Evolutionary conservation across 2,888 invertebrate species (phyloP).

Genomic region (Nysson spinosus): DNA sequence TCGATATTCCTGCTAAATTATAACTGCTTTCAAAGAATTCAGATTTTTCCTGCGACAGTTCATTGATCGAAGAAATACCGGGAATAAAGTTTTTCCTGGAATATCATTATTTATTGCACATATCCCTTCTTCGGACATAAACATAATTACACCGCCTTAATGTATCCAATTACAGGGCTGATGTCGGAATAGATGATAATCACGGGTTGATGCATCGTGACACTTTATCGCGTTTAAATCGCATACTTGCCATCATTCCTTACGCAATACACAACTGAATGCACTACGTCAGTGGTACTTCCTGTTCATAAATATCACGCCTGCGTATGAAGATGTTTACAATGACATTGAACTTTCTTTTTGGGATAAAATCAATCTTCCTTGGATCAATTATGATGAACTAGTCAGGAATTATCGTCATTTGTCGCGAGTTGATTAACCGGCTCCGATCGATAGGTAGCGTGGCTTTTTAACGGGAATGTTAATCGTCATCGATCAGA

Average conservation of each 20-base stretch:
- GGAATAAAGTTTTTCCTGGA: not conserved
- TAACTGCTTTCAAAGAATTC: not conserved
- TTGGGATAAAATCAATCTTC: not conserved
- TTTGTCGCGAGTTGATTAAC: slow-evolving; percentile 21
- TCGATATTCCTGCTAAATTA: not conserved
- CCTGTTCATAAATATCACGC: slow-evolving; percentile 39
- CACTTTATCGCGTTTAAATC: slow-evolving; percentile 38
- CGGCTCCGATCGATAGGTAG: no score
- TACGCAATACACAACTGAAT: slow-evolving; percentile 27
- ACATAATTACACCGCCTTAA: slow-evolving; percentile 32
- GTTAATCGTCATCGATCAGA: slow-evolving; percentile 36
- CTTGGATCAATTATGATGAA: not conserved
- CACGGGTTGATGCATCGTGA: slow-evolving; percentile 46
- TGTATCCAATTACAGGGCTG: slow-evolving; percentile 35
- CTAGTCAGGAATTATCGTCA: not conserved
- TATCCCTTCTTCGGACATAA: not conserved
- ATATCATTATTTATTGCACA: not conserved
- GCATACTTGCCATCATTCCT: slow-evolving; percentile 19
- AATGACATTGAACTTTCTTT: not conserved
- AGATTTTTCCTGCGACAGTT: no score
- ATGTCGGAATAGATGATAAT: slow-evolving; percentile 45
- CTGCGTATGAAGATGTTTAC: slow-evolving; percentile 3
- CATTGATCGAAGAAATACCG: no score
- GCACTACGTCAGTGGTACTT: slow-evolving; percentile 20
- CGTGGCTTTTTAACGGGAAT: slow-evolving; percentile 2